Conservation (phyloP, 2,113 vertebrate genomes). For the Melospiza georgiana region DNA sequence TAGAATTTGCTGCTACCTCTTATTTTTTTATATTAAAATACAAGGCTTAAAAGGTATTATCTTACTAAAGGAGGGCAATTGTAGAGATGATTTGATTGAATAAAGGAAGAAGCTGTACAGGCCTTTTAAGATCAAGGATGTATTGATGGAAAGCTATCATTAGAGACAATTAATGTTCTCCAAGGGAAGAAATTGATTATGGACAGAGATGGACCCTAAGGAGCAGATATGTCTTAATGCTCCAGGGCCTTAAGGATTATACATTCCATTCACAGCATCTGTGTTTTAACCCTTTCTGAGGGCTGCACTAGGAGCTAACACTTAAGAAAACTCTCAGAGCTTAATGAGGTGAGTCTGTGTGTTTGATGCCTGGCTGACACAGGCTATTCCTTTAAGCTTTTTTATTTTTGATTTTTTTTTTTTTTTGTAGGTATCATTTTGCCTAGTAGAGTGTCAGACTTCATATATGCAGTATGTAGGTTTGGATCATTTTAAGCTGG, state of each 20-base stretch:
- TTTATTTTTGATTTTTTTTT: not conserved
- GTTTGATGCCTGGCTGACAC: not conserved
- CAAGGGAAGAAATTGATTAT: constrained; percentile 91
- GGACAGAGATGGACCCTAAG: constrained; percentile 86
- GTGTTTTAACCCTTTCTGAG: constrained; percentile 78
- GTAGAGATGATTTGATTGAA: constrained; percentile 93
- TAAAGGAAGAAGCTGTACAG: constrained; percentile 85
- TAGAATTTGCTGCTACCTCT: constrained; percentile 87
- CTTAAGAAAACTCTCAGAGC: constrained; percentile 9
- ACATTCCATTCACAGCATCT: constrained; percentile 77
- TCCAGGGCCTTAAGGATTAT: constrained; percentile 81
- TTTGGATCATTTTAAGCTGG: not conserved
- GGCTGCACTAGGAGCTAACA: not conserved
- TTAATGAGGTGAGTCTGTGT: not conserved
- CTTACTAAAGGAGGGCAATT: constrained; percentile 88
- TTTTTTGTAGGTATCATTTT: not conserved
- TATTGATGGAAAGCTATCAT: constrained; percentile 97
- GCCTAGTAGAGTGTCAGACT: not conserved
- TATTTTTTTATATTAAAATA: constrained; percentile 95
- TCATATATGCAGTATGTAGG: not conserved
- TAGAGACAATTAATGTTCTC: constrained; percentile 94
- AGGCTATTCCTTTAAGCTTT: not conserved
- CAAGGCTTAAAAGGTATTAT: constrained; percentile 91
- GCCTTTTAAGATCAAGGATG: constrained; percentile 91
- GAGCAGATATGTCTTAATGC: constrained; percentile 83